phyloP scores from a whole-genome alignment of 2,888 invertebrate genomes.

The Lithophane semibrunnea region DNA sequence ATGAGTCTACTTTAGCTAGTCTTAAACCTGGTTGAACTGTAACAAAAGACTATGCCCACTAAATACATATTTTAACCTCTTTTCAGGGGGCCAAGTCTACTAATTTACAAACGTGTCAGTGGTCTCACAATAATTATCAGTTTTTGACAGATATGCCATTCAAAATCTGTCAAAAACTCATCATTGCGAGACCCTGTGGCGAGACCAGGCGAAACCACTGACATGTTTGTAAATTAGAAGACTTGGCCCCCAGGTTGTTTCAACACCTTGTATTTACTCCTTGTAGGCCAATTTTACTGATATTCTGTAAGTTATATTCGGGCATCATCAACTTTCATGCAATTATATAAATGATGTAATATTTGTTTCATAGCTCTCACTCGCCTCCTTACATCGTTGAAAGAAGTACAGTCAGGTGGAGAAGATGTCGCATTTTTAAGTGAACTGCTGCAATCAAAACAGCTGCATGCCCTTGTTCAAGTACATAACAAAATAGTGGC shows the following conservation, averaged over 20 bases:
- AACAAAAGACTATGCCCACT: neutral
- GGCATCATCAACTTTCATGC: neutral
- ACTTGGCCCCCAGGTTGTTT: neutral
- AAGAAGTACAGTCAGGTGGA: constrained; percentile 95
- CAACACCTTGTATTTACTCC: neutral
- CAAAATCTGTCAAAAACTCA: no score
- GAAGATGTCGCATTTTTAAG: constrained; percentile 96
- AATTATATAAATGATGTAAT: neutral
- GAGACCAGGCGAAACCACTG: no score
- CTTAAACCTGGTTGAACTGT: neutral
- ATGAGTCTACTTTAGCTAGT: neutral
- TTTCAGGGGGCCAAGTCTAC: neutral
- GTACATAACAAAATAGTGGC: constrained; percentile 97
- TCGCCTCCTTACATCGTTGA: constrained; percentile 94
- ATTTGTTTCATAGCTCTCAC: constrained; percentile 92
- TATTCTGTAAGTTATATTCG: neutral
- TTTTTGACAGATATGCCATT: no score
- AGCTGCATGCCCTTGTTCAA: constrained; percentile 96
- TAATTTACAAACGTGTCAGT: no score
- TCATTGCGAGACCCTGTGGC: no score
- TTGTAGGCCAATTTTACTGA: neutral
- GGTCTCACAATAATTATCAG: no score
- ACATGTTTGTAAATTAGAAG: no score
- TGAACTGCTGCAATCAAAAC: constrained; percentile 95
- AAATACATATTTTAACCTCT: neutral